These are phyloP conservation scores for Telenomus remus DNA, from an alignment of 1,140 invertebrate species.

Conservation along the genomic window DNA sequence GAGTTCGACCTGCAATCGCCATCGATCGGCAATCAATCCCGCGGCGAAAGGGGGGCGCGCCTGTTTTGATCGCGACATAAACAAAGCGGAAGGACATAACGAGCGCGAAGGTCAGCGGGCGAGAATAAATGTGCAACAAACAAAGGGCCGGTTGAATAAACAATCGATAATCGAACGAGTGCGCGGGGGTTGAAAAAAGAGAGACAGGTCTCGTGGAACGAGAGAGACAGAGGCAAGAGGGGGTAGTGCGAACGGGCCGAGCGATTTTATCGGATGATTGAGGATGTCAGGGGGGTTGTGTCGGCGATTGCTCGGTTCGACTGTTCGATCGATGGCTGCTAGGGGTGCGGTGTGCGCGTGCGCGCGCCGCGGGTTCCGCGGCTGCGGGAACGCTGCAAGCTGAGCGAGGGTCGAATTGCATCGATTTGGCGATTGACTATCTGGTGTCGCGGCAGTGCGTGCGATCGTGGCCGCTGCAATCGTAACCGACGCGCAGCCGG, in stretches of 20 bases:
- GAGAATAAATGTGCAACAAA: too few relatives aligned
- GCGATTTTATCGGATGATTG: slow-evolving; percentile 29
- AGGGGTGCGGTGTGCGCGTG: slow-evolving; percentile 30
- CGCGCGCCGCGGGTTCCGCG: slow-evolving; percentile 26
- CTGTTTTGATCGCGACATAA: too few relatives aligned
- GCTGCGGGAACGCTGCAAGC: slow-evolving; percentile 34
- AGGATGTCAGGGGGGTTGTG: slow-evolving; percentile 7
- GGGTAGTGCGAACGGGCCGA: slow-evolving; percentile 15
- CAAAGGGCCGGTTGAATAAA: not conserved
- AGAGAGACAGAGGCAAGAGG: not conserved
- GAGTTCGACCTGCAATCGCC: not conserved
- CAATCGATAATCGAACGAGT: slow-evolving; percentile 1
- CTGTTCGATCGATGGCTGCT: slow-evolving; percentile 49
- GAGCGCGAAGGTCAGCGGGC: too few relatives aligned
- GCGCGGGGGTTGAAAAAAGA: not conserved
- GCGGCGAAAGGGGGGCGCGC: too few relatives aligned
- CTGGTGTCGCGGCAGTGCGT: slow-evolving; percentile 39
- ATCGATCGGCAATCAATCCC: slow-evolving; percentile 7
- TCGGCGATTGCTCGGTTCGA: slow-evolving; percentile 44
- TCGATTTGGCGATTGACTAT: slow-evolving; percentile 57
- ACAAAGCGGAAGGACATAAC: too few relatives aligned
- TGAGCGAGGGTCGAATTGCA: slow-evolving; percentile 42
- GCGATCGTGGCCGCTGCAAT: slow-evolving; percentile 14
- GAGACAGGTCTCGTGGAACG: too few relatives aligned
- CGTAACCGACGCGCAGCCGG: slow-evolving; percentile 5